Evolutionary conservation across 1,140 invertebrate species (phyloP).

Genomic region (Heliconius himera): DNA sequence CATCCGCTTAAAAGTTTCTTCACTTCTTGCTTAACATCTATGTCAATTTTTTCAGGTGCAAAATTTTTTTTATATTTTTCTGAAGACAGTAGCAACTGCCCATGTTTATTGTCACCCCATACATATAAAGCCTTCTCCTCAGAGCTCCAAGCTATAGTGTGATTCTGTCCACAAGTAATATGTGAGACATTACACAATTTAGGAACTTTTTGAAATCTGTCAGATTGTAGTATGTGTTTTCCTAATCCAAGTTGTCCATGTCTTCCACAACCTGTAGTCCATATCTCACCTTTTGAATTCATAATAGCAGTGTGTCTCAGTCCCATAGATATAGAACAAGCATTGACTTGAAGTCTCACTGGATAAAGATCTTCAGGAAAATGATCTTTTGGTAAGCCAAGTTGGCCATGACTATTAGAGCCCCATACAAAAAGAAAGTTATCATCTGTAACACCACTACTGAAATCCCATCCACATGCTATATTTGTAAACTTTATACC

Average conservation of each 20-base stretch:
- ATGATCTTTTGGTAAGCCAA: conserved; percentile 83
- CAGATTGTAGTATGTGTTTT: conserved; percentile 65
- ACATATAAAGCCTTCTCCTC: conserved; percentile 83
- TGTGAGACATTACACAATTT: conserved; percentile 80
- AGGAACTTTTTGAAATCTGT: conserved; percentile 83
- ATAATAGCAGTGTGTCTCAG: conserved; percentile 86
- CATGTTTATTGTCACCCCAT: conserved; percentile 90
- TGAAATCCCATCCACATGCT: conserved; percentile 88
- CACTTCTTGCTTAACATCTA: conserved; percentile 78
- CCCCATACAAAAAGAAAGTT: conserved; percentile 88
- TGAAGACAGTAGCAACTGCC: conserved; percentile 84
- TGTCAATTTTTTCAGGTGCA: conserved; percentile 79
- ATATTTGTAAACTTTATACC: conserved; percentile 83
- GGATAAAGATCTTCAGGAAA: conserved; percentile 69
- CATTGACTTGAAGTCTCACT: conserved; percentile 72
- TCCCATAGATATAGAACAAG: conserved; percentile 81
- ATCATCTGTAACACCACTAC: conserved; percentile 84
- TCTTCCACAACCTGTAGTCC: conserved; percentile 84
- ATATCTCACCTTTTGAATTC: conserved; percentile 83
- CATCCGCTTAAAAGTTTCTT: conserved; percentile 85
- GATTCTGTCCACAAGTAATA: conserved; percentile 88
- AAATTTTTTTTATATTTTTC: conserved; percentile 66
- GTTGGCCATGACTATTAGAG: conserved; percentile 88
- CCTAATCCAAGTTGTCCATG: conserved; percentile 86
- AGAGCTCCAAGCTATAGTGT: conserved; percentile 84